A percentile compares a stretch with the other conserved stretches of the same genome.
These are phyloP conservation scores for Drosophila orena DNA, from an alignment of 1,140 invertebrate genomes.

Conservation along the genomic window DNA sequence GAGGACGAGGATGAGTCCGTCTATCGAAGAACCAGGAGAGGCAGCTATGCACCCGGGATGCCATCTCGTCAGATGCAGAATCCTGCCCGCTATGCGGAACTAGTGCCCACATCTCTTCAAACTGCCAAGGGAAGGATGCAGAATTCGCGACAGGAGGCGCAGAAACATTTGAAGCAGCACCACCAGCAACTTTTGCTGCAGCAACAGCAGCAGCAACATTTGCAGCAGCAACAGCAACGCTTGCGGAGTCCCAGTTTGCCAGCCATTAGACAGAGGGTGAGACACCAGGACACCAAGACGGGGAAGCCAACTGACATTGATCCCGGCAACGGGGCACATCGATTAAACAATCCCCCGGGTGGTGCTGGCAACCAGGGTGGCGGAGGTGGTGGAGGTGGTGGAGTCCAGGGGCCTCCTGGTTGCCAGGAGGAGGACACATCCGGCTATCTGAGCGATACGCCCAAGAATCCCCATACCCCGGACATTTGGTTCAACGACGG, in stretches of 20 bases:
- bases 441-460: constrained; percentile 88
- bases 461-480: constrained; percentile 84
- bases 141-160: constrained; percentile 41
- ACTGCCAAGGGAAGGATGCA: constrained; percentile 81
- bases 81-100: constrained; percentile 61
- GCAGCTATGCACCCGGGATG: constrained; percentile 73
- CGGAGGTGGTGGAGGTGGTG: neutral
- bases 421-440: constrained; percentile 88
- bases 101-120: constrained; percentile 66
- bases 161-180: constrained; percentile 19
- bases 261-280: constrained; percentile 66
- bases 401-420: constrained; percentile 48
- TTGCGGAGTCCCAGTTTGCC: constrained; percentile 82
- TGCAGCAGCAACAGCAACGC: constrained; percentile 45
- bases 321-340: constrained; percentile 67
- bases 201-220: constrained; percentile 14
- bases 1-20: constrained; percentile 68
- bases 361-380: constrained; percentile 20
- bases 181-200: constrained; percentile 53
- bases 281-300: constrained; percentile 42
- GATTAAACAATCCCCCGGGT: constrained; percentile 61
- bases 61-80: constrained; percentile 56
- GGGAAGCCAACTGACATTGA: constrained; percentile 59
- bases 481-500: constrained; percentile 83
- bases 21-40: constrained; percentile 52